phyloP scores from a whole-genome alignment of 2,113 vertebrate species.

The Pao palembangensis region DNA sequence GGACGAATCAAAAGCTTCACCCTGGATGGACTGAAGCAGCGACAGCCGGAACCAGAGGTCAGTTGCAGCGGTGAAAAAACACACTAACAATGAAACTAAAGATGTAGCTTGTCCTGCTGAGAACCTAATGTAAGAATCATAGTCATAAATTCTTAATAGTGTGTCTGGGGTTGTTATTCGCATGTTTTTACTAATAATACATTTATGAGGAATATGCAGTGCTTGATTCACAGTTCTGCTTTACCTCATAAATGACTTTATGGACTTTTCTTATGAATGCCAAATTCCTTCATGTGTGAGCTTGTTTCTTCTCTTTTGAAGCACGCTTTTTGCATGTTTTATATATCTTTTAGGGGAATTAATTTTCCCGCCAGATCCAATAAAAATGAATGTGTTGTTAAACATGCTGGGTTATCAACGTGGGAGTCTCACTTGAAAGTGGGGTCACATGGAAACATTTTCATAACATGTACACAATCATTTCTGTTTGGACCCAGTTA shows the following conservation, averaged over 20 bases:
- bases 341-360: too few relatives aligned
- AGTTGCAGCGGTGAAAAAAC: not conserved
- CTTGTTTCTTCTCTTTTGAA: too few relatives aligned
- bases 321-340: too few relatives aligned
- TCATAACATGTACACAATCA: conserved; percentile 1
- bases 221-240: too few relatives aligned
- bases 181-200: too few relatives aligned
- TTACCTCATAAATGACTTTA: too few relatives aligned
- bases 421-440: not conserved
- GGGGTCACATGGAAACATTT: not conserved
- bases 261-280: too few relatives aligned
- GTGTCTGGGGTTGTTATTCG: not conserved
- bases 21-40: conserved; percentile 10
- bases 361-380: too few relatives aligned
- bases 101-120: not conserved
- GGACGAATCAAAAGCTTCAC: conserved; percentile 24
- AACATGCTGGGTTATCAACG: not conserved
- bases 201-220: too few relatives aligned
- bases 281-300: too few relatives aligned
- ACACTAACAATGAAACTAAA: not conserved
- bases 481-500: conserved; percentile 21
- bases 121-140: not conserved
- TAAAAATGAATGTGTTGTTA: not conserved
- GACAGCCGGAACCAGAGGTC: conserved; percentile 25
- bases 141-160: not conserved